Conservation (phyloP, 2,888 invertebrate species). For the Nomada ruficornis region DNA sequence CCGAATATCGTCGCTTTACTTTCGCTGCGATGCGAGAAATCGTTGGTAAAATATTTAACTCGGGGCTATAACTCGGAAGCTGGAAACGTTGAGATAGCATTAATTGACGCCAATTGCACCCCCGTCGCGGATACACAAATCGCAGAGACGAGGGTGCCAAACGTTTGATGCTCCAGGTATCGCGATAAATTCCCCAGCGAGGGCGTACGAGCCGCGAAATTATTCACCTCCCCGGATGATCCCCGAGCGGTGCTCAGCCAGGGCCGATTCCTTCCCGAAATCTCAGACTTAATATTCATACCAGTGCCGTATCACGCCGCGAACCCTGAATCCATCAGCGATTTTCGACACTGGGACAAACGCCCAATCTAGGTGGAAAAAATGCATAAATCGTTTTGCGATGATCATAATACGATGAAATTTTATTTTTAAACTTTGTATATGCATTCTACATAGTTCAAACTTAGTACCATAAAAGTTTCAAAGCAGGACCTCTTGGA, state of each 20-base stretch:
- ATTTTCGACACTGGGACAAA: conserved; percentile 34
- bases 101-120: too few relatives aligned
- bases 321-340: conserved; percentile 70
- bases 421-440: too few relatives aligned
- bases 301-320: conserved; percentile 40
- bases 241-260: conserved; percentile 2
- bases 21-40: background rate
- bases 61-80: too few relatives aligned
- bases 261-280: conserved; percentile 53
- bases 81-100: too few relatives aligned
- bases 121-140: background rate
- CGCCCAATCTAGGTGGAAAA: too few relatives aligned
- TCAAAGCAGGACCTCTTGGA: too few relatives aligned
- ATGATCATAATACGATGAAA: too few relatives aligned
- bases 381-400: too few relatives aligned
- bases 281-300: conserved; percentile 72
- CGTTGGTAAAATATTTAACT: background rate
- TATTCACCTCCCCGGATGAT: conserved; percentile 29
- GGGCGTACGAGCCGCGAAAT: conserved; percentile 35
- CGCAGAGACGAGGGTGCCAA: background rate
- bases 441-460: too few relatives aligned
- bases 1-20: background rate
- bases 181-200: conserved; percentile 8
- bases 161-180: background rate
- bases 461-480: too few relatives aligned